Evolutionary conservation across 2,888 invertebrate genomes (phyloP), one percentile per base, ranked within the genome.

Genomic region (Entomobrya proxima): DNA sequence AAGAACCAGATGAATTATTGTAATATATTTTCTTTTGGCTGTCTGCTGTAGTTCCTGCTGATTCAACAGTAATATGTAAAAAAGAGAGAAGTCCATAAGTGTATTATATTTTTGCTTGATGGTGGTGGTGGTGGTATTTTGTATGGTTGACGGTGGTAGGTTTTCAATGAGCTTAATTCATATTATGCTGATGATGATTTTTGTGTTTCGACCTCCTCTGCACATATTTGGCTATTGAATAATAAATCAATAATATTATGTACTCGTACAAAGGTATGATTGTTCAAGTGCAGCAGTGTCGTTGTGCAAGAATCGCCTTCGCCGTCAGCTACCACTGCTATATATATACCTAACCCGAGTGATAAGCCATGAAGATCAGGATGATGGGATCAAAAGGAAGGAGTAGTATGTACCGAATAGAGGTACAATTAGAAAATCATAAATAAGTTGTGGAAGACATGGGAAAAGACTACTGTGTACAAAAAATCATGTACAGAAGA

Each of bases 181-280:
- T 27, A 11, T n/a, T 32, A 44, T 44, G 15, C 24, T 44, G 47
- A 47, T 50, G 72, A 30, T 47, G 72, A 47, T 72, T 72, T 72
- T 50, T 72, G 32, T n/a, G 27, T 72, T 72, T 72, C 72, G 72
- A 47, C 72, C 72, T 72, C 72, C 72, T 47, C 72, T 75, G 81
- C 52, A 74, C 81, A 58, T 81, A 81, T 81, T 81, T 81, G 81
- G 81, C 44, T 47, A 58, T 24, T 72, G 81, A 72, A 72, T 81
- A 81, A 81, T 81, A 81, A 81, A 81, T 81, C 81, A 81, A 81
- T 81, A 81, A 18, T 69, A 67, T 35, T 67, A 78, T 67, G 78
- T 79, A 27, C 69, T 52, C 55, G 79, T 75, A 55, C 55, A 52
- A 47, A 24, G n/a, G 52, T 75, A 75, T 55, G 52, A 75, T 27